Percentiles rank a stretch among this genome's conserved stretches.
phyloP scores from a whole-genome alignment of 2,888 invertebrate species.

The Lasioglossum calceatum region DNA sequence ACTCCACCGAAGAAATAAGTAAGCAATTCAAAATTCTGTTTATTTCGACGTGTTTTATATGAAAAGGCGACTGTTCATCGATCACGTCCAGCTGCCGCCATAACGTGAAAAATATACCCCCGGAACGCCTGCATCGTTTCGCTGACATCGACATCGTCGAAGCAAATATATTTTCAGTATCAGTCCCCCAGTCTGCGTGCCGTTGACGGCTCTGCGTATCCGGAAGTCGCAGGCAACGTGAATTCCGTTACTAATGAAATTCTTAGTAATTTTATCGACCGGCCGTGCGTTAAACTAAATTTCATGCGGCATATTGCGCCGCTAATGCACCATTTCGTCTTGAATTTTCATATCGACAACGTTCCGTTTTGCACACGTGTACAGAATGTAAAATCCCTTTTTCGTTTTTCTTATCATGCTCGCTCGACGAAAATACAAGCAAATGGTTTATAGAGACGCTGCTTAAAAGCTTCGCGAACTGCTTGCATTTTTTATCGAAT shows the following conservation, averaged over 20 bases:
- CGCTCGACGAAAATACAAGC: background rate
- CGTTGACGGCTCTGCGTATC: constrained; percentile 9
- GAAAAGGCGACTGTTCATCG: constrained; percentile 62
- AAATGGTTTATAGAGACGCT: background rate
- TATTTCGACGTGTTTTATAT: constrained; percentile 29
- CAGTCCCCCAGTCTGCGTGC: constrained; percentile 28
- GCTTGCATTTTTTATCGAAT: too few species aligned
- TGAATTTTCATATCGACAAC: background rate
- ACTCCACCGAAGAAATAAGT: background rate
- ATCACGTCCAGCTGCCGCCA: constrained; percentile 67
- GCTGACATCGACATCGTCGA: constrained; percentile 21
- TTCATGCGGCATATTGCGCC: background rate
- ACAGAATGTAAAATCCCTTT: background rate
- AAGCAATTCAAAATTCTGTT: constrained; percentile 14
- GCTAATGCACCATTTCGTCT: background rate
- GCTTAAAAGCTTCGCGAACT: too few species aligned
- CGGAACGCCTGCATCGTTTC: constrained; percentile 43
- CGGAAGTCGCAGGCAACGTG: constrained; percentile 18
- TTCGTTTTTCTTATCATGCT: background rate
- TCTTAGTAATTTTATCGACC: constrained; percentile 17
- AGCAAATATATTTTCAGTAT: constrained; percentile 57
- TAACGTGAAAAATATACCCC: constrained; percentile 68
- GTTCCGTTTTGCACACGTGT: background rate
- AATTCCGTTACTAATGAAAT: constrained; percentile 39
- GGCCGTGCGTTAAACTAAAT: constrained; percentile 21